phyloP scores from a whole-genome alignment of 2,888 invertebrate genomes.

The Notodonta ziczac region DNA sequence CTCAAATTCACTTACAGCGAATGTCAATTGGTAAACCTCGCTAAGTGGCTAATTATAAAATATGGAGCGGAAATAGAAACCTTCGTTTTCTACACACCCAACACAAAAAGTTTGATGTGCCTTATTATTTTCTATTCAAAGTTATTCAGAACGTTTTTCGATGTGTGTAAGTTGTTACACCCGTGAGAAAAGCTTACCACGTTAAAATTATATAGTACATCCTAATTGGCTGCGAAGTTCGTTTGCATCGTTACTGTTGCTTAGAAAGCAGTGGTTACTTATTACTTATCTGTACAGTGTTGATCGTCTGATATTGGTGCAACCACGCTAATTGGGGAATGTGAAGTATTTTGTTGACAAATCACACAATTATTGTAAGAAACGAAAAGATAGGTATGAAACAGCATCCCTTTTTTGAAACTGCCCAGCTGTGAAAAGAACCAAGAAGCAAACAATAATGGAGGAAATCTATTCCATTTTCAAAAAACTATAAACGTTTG shows the following conservation, averaged over 20 bases:
- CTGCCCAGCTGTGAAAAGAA: too few relatives aligned
- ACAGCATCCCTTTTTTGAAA: not conserved
- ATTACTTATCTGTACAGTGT: conserved; percentile 4
- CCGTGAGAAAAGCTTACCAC: conserved; percentile 55
- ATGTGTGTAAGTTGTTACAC: conserved; percentile 10
- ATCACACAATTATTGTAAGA: too few relatives aligned
- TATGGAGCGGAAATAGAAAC: conserved; percentile 9
- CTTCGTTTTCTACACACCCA: not conserved
- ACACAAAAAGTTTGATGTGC: not conserved
- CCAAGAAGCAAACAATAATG: too few relatives aligned
- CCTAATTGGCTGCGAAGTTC: conserved; percentile 63
- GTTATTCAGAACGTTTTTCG: not conserved
- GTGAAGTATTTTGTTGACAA: not conserved
- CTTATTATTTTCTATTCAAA: not conserved
- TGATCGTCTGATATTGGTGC: not conserved
- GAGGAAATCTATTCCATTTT: too few relatives aligned
- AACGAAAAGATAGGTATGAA: not conserved
- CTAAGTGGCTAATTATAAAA: conserved; percentile 9
- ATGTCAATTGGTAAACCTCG: not conserved
- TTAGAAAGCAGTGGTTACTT: conserved; percentile 13
- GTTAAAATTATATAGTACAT: conserved; percentile 50
- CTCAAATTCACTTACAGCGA: not conserved
- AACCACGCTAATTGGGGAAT: not conserved
- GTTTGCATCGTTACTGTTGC: conserved; percentile 37
- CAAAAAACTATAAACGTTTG: too few relatives aligned